Conservation (phyloP, 2,888 invertebrate species). For the Drosophila stalkeri region DNA sequence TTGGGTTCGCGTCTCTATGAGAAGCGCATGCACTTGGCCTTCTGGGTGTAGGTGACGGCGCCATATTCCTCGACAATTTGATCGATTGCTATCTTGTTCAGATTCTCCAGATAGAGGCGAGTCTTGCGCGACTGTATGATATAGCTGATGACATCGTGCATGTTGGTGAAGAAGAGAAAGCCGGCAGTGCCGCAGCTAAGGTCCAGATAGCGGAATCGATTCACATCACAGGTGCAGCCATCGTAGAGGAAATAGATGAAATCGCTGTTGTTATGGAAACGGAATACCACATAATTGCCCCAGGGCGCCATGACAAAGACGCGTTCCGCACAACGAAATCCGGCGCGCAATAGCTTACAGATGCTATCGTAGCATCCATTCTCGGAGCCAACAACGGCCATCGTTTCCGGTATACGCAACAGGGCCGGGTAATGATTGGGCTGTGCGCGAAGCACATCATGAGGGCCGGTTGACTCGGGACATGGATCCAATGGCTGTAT, state of each 20-base stretch:
- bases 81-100: constrained; percentile 73
- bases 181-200: constrained; percentile 80
- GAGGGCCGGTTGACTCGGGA: constrained; percentile 65
- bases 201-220: constrained; percentile 79
- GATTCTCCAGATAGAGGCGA: constrained; percentile 69
- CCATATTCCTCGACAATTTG: constrained; percentile 65
- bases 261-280: constrained; percentile 62
- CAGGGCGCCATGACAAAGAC: constrained; percentile 83
- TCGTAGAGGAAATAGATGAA: constrained; percentile 80
- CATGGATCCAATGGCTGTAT: constrained; percentile 67
- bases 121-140: constrained; percentile 74
- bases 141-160: constrained; percentile 75
- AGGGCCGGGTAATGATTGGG: constrained; percentile 81
- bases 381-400: constrained; percentile 80
- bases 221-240: constrained; percentile 83
- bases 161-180: constrained; percentile 72
- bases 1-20: constrained; percentile 29
- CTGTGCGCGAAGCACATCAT: constrained; percentile 67
- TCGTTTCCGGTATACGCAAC: constrained; percentile 67
- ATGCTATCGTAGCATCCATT: constrained; percentile 80
- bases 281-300: constrained; percentile 83
- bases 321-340: constrained; percentile 82
- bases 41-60: constrained; percentile 69
- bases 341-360: constrained; percentile 70
- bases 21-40: constrained; percentile 72